These are phyloP conservation scores for Troglohyphantes excavatus DNA, from an alignment of 2,888 invertebrate genomes.

Conservation along the genomic window DNA sequence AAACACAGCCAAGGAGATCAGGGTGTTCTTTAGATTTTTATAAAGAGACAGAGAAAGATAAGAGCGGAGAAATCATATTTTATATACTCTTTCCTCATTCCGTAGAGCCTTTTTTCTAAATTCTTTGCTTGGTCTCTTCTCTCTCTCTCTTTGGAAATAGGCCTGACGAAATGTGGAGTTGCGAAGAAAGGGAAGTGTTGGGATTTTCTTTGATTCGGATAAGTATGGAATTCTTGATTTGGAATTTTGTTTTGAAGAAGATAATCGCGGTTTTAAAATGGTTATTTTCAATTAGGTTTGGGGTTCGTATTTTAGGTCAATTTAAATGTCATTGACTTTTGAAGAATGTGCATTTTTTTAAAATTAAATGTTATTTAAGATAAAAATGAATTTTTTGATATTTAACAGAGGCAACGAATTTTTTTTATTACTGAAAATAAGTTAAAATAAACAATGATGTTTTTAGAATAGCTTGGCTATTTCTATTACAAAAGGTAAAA, in stretches of 20 bases:
- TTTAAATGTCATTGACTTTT: neutral
- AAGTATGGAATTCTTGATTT: too few relatives aligned
- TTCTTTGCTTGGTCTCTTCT: neutral
- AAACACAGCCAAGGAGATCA: neutral
- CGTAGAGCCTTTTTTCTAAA: neutral
- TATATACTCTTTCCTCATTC: constrained; percentile 4
- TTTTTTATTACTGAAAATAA: too few relatives aligned
- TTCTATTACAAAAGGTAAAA: too few relatives aligned
- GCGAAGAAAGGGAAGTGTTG: neutral
- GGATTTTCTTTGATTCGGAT: too few relatives aligned
- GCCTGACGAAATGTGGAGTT: neutral
- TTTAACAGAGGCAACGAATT: too few relatives aligned
- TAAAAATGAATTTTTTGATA: too few relatives aligned
- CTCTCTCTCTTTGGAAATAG: too few relatives aligned
- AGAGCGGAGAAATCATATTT: neutral
- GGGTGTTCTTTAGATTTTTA: neutral
- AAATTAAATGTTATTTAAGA: too few relatives aligned
- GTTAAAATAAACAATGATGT: too few relatives aligned
- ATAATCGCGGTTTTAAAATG: neutral
- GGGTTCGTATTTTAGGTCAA: neutral
- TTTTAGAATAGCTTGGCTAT: too few relatives aligned
- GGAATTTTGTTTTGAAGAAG: neutral
- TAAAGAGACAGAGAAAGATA: neutral
- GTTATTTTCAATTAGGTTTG: neutral
- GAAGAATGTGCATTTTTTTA: too few relatives aligned